These are phyloP conservation scores for Ostrea denselamellosa DNA, from an alignment of 1,140 invertebrate species.

Conservation along the genomic window DNA sequence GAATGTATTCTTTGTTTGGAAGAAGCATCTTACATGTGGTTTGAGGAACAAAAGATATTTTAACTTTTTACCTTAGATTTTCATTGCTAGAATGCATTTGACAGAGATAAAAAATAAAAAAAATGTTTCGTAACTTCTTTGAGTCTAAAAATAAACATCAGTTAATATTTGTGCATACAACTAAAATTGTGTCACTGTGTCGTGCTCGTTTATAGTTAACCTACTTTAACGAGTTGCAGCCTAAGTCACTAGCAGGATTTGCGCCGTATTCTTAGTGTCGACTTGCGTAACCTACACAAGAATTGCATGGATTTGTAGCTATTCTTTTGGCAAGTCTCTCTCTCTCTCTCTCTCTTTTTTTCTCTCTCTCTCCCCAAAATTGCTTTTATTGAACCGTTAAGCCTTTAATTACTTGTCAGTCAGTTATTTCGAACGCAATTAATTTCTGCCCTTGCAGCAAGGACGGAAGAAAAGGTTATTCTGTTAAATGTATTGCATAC, in stretches of 20 bases:
- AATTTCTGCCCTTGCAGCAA: neutral
- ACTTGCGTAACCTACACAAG: too few species aligned
- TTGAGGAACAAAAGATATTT: too few species aligned
- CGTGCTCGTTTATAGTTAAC: conserved; percentile 1
- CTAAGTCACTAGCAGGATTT: neutral
- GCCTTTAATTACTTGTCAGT: neutral
- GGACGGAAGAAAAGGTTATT: neutral
- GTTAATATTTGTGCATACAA: neutral
- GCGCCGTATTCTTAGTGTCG: too few species aligned
- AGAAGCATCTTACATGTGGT: too few species aligned
- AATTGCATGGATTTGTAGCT: too few species aligned
- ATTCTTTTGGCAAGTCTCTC: too few species aligned
- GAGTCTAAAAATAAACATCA: neutral
- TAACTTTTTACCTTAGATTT: too few species aligned
- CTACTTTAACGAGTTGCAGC: neutral
- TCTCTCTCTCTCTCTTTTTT: neutral
- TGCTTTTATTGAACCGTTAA: neutral
- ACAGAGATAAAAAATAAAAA: neutral
- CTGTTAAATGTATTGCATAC: neutral
- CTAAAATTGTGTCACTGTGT: neutral
- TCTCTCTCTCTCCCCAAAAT: neutral
- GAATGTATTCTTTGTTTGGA: too few species aligned
- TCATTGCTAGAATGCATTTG: neutral
- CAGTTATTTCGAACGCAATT: neutral
- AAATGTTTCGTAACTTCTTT: neutral